Base-by-base conservation (phyloP, 2,888 invertebrate genomes). In the Ectemnius lituratus region DNA sequence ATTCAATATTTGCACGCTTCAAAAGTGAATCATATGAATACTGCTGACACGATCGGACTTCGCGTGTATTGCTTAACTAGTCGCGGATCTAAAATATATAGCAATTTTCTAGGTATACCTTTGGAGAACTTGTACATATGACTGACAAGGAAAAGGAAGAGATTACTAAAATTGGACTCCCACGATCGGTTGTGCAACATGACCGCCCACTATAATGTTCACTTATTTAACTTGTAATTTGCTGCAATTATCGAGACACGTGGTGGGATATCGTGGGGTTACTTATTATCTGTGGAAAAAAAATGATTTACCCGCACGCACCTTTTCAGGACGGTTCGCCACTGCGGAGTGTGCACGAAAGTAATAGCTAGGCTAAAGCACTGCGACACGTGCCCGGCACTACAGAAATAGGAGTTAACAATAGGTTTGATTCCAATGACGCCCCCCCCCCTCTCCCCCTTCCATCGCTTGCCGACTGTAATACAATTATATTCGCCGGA, bases 331-430 rank as follows among this genome's bases (percentile, higher is more conserved):
- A 56, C 20, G 45, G 23, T 16, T 23, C 49, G 77, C 72, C 66
- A 62, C 59, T 60, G 57, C 28, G 70, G 49, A 63, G 70, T 64
- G 75, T 62, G 58, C 47, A 14, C 61, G 70, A 64, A 69, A 70
- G 74, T 86, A 88, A 88, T 87, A 76, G 85, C 69, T 60, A 83
- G 85, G 80, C 87, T 86, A 83, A 84, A 73, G 65, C 70, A 68
- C 71, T 62, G 57, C 47, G 75, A 85, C 88, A 88, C 88, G 88
- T 86, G 87, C 84, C 86, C 86, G 62, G 72, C 37, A 37, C 37
- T 37, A 37, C 5, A 8, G 37, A 8, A 37, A 71, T 81, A 81
- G 79, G 83, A 88, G 85, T 86, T 88, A 88, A 88, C 81, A 83
- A 88, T 85, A 80, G 84, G 84, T 84, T 85, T 77, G 76, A 56